Conservation (phyloP, 2,888 invertebrate species). For the Disparrhopalites patrizii region DNA sequence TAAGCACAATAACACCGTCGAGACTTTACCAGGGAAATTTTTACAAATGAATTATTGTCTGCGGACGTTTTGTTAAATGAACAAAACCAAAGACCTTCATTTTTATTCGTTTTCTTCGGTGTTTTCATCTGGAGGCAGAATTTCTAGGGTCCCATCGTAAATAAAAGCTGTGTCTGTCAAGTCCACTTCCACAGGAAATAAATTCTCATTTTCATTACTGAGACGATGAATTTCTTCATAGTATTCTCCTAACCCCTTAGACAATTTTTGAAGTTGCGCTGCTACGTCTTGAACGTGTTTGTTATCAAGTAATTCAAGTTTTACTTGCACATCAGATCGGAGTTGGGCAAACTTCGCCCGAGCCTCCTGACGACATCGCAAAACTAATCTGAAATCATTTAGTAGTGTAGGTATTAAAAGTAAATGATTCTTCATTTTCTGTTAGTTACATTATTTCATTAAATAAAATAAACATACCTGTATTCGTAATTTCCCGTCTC, state of each 20-base stretch:
- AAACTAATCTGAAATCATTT: conserved; percentile 63
- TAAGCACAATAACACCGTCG: too few relatives aligned
- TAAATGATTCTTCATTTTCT: neutral
- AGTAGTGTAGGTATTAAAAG: neutral
- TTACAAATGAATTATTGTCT: too few relatives aligned
- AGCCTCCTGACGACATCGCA: conserved; percentile 94
- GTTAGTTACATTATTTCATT: neutral
- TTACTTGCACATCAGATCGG: conserved; percentile 88
- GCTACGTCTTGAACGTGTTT: conserved; percentile 97
- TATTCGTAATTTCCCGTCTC: conserved; percentile 99
- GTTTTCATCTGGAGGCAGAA: conserved; percentile 44
- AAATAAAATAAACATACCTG: conserved; percentile 56
- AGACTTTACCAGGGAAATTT: too few relatives aligned
- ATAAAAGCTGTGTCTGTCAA: conserved; percentile 87
- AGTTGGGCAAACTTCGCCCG: conserved; percentile 76
- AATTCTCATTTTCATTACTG: conserved; percentile 64
- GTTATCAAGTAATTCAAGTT: conserved; percentile 93
- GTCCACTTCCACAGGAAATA: conserved; percentile 96
- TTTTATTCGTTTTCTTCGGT: conserved; percentile 19
- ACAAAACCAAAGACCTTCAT: too few relatives aligned
- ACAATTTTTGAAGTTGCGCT: conserved; percentile 73
- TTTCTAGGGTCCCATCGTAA: conserved; percentile 59
- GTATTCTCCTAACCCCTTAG: conserved; percentile 74
- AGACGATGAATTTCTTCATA: conserved; percentile 71
- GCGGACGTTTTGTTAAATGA: too few relatives aligned